These are phyloP conservation scores for Eupelmus urozonus DNA, from an alignment of 2,888 invertebrate species.

Conservation along the genomic window DNA sequence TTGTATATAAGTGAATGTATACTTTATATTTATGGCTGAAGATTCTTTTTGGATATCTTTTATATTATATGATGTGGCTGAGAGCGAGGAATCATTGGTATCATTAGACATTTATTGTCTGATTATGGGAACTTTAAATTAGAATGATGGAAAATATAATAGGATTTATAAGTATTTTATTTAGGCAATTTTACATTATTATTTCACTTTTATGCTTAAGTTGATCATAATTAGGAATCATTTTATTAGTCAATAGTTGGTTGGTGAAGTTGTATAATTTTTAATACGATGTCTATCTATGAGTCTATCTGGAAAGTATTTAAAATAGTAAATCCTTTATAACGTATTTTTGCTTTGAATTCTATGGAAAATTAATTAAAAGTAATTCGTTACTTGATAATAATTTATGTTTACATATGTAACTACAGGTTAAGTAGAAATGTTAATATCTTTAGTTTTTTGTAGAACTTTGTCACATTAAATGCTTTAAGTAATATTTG, in stretches of 20 bases:
- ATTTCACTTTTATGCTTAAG: no score
- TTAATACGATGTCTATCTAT: background rate
- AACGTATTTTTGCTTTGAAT: background rate
- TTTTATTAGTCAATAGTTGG: background rate
- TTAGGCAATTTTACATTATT: background rate
- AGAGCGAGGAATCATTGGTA: constrained; percentile 5
- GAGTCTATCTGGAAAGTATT: background rate
- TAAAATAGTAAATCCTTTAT: background rate
- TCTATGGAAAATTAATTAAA: background rate
- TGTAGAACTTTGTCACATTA: background rate
- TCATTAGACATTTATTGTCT: background rate
- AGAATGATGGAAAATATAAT: constrained; percentile 8
- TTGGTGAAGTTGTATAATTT: background rate
- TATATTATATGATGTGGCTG: constrained; percentile 34
- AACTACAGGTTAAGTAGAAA: background rate
- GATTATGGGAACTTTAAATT: background rate
- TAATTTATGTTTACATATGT: background rate
- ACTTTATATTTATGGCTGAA: constrained; percentile 69
- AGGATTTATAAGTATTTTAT: constrained; percentile 47
- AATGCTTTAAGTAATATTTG: no score
- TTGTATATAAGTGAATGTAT: constrained; percentile 73
- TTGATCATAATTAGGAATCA: no score
- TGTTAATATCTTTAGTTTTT: background rate
- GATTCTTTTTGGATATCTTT: constrained; percentile 63
- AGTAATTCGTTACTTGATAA: background rate